These are phyloP conservation scores for Fratercula arctica DNA, from an alignment of 2,797 vertebrate genomes.

Conservation along the genomic window DNA sequence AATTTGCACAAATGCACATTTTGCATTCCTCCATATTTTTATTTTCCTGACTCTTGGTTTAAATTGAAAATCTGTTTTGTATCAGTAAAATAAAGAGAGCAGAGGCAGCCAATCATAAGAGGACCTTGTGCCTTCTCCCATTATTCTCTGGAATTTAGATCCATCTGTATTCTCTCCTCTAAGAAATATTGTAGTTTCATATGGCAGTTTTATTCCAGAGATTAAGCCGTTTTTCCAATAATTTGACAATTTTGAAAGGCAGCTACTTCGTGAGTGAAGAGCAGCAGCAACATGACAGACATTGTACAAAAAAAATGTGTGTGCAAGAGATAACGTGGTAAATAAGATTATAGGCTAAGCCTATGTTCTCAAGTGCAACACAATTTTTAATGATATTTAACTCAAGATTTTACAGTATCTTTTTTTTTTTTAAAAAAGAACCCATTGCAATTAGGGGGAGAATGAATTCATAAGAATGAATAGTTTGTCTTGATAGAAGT, in stretches of 20 bases:
- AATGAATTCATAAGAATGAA: background rate
- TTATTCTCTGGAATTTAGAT: background rate
- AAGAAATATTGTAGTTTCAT: background rate
- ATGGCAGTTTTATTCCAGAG: background rate
- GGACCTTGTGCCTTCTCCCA: background rate
- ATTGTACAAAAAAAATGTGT: background rate
- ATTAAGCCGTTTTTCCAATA: background rate
- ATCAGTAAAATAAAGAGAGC: background rate
- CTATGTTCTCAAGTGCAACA: background rate
- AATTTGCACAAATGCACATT: background rate
- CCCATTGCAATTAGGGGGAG: rapidly evolving
- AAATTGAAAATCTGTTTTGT: background rate
- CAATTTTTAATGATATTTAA: background rate
- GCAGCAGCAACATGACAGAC: background rate
- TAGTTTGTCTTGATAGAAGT: background rate
- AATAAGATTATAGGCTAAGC: background rate
- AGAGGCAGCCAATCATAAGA: background rate
- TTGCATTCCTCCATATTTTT: background rate
- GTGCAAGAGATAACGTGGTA: background rate
- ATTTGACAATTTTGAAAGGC: background rate
- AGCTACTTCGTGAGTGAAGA: background rate
- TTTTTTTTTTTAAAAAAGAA: background rate
- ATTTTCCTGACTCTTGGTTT: background rate
- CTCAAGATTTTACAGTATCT: background rate
- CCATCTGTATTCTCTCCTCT: background rate